Evolutionary conservation across 2,888 invertebrate genomes (phyloP).

Genomic region (Sycophila texana): DNA sequence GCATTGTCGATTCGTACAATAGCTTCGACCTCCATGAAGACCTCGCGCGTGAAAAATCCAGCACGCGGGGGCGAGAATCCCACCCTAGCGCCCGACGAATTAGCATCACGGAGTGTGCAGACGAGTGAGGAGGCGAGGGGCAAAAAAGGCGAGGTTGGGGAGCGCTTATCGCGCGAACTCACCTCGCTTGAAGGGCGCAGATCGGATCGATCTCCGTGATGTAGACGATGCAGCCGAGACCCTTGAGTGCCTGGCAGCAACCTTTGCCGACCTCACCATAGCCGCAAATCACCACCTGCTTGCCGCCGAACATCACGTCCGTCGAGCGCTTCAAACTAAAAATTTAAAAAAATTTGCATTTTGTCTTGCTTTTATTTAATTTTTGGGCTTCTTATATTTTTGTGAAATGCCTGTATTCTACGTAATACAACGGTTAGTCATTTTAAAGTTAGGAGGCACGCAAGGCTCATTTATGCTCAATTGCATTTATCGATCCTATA

Average conservation of each 20-base stretch:
- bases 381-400: too few species aligned
- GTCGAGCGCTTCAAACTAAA: conserved; percentile 89
- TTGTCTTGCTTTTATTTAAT: too few species aligned
- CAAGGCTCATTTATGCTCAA: too few species aligned
- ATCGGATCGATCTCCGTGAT: conserved; percentile 98
- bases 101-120: too few species aligned
- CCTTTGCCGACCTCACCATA: conserved; percentile 99
- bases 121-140: too few species aligned
- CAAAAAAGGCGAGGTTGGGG: neutral
- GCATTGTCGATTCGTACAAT: neutral
- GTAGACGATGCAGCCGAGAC: conserved; percentile 94
- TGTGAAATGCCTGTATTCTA: too few species aligned
- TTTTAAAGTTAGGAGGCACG: neutral
- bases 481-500: too few species aligned
- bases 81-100: too few species aligned
- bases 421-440: neutral
- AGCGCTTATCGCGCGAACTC: conserved; percentile 63
- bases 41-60: too few species aligned
- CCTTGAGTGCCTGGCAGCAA: conserved; percentile 95
- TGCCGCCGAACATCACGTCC: conserved; percentile 98
- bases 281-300: conserved; percentile 96
- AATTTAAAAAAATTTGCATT: too few species aligned
- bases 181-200: conserved; percentile 96
- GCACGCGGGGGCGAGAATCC: too few species aligned
- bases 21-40: neutral